Evolutionary conservation across 2,888 invertebrate species (phyloP).

Genomic region (Orthosia incerta): DNA sequence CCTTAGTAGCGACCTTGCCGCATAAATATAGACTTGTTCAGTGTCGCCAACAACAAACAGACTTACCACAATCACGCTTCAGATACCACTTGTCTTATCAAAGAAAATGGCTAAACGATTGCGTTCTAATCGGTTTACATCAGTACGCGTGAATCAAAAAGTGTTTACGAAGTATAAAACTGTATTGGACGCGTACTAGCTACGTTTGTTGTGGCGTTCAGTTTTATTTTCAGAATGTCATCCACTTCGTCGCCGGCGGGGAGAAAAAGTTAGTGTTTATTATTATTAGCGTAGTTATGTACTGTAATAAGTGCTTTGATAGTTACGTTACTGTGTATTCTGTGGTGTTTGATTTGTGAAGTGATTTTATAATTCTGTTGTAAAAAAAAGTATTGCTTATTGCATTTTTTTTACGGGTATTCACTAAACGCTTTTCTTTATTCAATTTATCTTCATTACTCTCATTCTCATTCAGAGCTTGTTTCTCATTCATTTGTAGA

Average conservation of each 20-base stretch:
- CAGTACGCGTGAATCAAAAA: slow-evolving; percentile 78
- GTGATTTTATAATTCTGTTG: slow-evolving; percentile 32
- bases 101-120: slow-evolving; percentile 89
- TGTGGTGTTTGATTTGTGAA: slow-evolving; percentile 38
- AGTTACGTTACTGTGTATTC: slow-evolving; percentile 51
- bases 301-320: slow-evolving; percentile 48
- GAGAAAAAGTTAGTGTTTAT: slow-evolving; percentile 85
- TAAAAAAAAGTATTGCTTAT: slow-evolving; percentile 11
- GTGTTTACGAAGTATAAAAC: slow-evolving; percentile 81
- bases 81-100: slow-evolving; percentile 84
- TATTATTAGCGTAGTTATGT: slow-evolving; percentile 72
- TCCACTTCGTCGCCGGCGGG: slow-evolving; percentile 83
- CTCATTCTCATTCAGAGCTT: background rate
- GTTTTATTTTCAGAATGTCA: slow-evolving; percentile 86
- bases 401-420: slow-evolving; percentile 20
- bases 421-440: background rate
- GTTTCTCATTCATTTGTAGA: background rate
- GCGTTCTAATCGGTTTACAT: slow-evolving; percentile 81
- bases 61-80: slow-evolving; percentile 74
- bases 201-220: slow-evolving; percentile 72
- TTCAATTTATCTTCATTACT: background rate
- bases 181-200: slow-evolving; percentile 81
- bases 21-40: slow-evolving; percentile 83
- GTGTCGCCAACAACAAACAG: slow-evolving; percentile 83
- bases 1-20: slow-evolving; percentile 84